Percentiles rank a stretch among this genome's conserved stretches.
Conservation (phyloP, 2,888 invertebrate genomes). For the Falcaria lacertinaria region DNA sequence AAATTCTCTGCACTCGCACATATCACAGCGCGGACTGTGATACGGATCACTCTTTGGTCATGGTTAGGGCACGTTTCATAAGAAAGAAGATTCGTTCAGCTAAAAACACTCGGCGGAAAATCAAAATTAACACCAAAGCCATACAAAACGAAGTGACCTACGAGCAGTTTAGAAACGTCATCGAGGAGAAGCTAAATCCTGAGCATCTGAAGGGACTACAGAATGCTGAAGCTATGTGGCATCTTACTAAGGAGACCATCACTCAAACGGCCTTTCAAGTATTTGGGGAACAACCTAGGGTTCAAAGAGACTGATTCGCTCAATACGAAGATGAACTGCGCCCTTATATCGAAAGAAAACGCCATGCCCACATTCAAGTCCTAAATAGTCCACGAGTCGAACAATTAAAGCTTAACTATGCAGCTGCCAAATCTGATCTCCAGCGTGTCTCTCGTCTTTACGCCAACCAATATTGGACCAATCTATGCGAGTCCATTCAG, state of each 20-base stretch:
- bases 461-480: background rate
- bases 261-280: too few species aligned
- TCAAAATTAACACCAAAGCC: too few species aligned
- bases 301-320: constrained; percentile 1
- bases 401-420: too few species aligned
- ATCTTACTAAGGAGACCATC: too few species aligned
- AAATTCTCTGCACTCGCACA: background rate
- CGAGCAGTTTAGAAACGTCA: too few species aligned
- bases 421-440: too few species aligned
- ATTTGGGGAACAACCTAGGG: background rate
- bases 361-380: background rate
- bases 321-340: background rate
- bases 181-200: too few species aligned
- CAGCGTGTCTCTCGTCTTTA: too few species aligned
- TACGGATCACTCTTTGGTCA: constrained; percentile 9
- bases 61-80: background rate
- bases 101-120: too few species aligned
- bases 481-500: background rate
- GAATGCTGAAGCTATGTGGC: too few species aligned
- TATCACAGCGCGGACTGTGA: background rate
- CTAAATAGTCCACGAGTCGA: background rate
- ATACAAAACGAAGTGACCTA: too few species aligned
- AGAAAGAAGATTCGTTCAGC: constrained; percentile 1
- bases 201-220: too few species aligned
- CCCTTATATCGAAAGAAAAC: background rate